Evolutionary conservation across 2,113 vertebrate species (phyloP), one percentile per base, ranked within the genome.

Genomic region (Castor canadensis): DNA sequence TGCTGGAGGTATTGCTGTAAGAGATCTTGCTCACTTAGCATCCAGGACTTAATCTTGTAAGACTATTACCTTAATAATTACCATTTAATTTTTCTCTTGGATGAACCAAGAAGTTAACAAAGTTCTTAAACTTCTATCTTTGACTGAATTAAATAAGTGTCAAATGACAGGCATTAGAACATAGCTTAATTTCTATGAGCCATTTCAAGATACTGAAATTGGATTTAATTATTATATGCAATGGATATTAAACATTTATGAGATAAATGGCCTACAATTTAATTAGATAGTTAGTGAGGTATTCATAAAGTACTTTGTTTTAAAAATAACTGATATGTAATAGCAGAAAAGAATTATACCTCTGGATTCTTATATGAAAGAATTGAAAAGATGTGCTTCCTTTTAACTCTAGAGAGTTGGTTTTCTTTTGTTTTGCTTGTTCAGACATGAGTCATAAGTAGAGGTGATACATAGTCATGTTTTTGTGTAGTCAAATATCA

Each of bases 191-290:
- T 96, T 96, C 92, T 80, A 7, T 72, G 83, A 96, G 56, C 52
- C 88, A 86, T 96, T 95, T 95, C 85, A 95, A 90, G 67, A 72
- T 72, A 62, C 22, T 72, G 64, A 64, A 93, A 94, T 96, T 95
- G 64, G 66, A 83, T 94, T 95, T 97, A 94, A 94, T 96, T 96
- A 95, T 94, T 95, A 56, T 85, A 56, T 89, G 47, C 92, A 96
- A 45, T 81, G 73, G 82, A 45, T 47, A 88, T 94, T 95, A 96
- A 96, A 20, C 81, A 95, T 95, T 93, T 95, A 91, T 94, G 88
- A 96, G 73, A 96, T 58, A 95, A 93, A 93, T 89, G 73, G 69
- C 77, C 76, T 95, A 71, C 13, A 88, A 40, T 95, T 94, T 97
- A 97, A 96, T 96, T 95, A 95, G 86, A 83, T 89, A 89, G 40